Base-by-base conservation (phyloP, 2,888 invertebrate species). In the Lithodes maja region DNA sequence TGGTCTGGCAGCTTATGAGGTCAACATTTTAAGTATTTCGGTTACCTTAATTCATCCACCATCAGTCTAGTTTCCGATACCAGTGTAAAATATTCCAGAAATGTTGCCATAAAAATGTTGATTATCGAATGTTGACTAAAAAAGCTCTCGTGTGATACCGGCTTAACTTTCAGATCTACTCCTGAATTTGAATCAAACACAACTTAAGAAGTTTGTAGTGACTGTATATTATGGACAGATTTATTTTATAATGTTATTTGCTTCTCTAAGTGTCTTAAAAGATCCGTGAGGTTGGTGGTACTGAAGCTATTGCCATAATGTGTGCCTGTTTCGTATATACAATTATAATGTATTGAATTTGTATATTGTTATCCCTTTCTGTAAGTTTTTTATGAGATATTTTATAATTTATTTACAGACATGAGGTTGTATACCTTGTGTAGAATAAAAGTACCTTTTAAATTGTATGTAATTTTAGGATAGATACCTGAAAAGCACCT, bases 221-320 rank as follows among this genome's bases (percentile, higher is more conserved):
- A 17, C n/a, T 78, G 53, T 79, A 3, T n/a, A 74, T 15, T 74
- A 74, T 55, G 54, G 80, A 55, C 55, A 80, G 33, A 33, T 75
- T 3, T 84, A 55, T 74, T 53, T 7, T 55, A 12, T 17, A 75
- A 75, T 50, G 9, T n/a, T 61, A 77, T 50, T 15, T 15, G 49
- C 12, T 71, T 33, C 50, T 52, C 68, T 54, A 54, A 15, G 7
- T 15, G 53, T 81, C 49, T 80, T 15, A 54, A 61, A 71, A 79
- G 74, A 79, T 52, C 54, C 54, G 83, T 83, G 87, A 87, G 83
- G 74, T 49, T 87, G 87, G 87, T 78, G 55, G 50, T 78, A 80
- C 80, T 87, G 87, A 87, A 55, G 78, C 87, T 87, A 87, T 87
- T 87, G 87, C 87, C 87, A 87, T 87, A 87, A 83, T 87, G 83